These are phyloP conservation scores for Caradrina clavipalpis DNA, from an alignment of 2,888 invertebrate genomes.

Conservation along the genomic window DNA sequence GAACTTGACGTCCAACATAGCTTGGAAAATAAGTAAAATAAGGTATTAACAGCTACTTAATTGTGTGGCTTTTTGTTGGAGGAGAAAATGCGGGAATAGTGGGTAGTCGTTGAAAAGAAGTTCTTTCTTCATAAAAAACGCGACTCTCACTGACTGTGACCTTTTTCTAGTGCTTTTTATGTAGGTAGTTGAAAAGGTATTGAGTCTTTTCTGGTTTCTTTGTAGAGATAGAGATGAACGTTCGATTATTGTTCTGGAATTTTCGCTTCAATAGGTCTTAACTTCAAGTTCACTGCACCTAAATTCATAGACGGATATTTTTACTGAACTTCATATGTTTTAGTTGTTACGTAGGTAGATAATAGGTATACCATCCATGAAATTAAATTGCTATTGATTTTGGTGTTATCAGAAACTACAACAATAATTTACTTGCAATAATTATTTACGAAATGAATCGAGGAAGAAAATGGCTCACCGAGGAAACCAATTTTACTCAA, in stretches of 20 bases:
- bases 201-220: slow-evolving; percentile 12
- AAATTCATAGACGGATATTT: background rate
- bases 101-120: background rate
- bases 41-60: slow-evolving; percentile 55
- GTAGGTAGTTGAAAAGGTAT: background rate
- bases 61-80: slow-evolving; percentile 44
- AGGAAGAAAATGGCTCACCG: background rate
- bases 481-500: background rate
- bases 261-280: background rate
- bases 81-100: slow-evolving; percentile 16
- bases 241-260: background rate
- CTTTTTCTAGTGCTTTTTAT: slow-evolving; percentile 26
- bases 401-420: too few species aligned
- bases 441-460: background rate
- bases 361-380: too few species aligned
- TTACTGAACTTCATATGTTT: too few species aligned
- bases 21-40: slow-evolving; percentile 55
- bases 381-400: too few species aligned
- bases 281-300: background rate
- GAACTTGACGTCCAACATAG: slow-evolving; percentile 65
- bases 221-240: background rate
- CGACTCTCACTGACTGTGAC: slow-evolving; percentile 1
- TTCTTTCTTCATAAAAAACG: slow-evolving; percentile 5
- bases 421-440: too few species aligned
- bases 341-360: too few species aligned